Evolutionary conservation across 2,888 invertebrate species (phyloP).

Genomic region (Drosophila prolongata): DNA sequence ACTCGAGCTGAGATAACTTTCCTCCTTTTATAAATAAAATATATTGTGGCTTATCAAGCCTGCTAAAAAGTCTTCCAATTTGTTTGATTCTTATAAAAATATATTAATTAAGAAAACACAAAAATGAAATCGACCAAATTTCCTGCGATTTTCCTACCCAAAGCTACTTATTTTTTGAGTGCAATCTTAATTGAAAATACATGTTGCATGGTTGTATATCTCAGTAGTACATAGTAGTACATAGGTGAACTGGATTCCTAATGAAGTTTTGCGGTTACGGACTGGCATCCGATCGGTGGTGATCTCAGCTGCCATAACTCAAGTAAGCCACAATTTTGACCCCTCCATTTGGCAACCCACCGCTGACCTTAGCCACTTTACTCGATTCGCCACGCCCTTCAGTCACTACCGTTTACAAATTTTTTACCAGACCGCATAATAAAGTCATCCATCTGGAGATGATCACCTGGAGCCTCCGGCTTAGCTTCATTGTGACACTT

Average conservation of each 20-base stretch:
- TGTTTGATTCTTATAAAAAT: too few species aligned
- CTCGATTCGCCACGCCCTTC: conserved; percentile 52
- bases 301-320: conserved; percentile 17
- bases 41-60: too few species aligned
- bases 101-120: too few species aligned
- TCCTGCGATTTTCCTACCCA: neutral
- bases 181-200: conserved; percentile 27
- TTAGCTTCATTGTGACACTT: conserved; percentile 62
- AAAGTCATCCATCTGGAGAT: conserved; percentile 41
- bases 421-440: conserved; percentile 44
- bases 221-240: neutral
- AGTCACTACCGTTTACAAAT: conserved; percentile 30
- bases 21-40: too few species aligned
- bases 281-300: conserved; percentile 28
- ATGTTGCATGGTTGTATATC: conserved; percentile 19
- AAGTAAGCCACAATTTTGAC: conserved; percentile 23
- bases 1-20: too few species aligned
- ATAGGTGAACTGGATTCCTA: conserved; percentile 47
- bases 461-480: conserved; percentile 27
- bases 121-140: neutral
- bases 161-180: neutral
- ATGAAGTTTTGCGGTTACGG: conserved; percentile 67
- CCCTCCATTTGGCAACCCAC: conserved; percentile 24
- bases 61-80: rapidly evolving
- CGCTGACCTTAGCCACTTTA: conserved; percentile 35